These are phyloP conservation scores for Polylopha cassiicola DNA, from an alignment of 2,888 invertebrate species.

Conservation along the genomic window DNA sequence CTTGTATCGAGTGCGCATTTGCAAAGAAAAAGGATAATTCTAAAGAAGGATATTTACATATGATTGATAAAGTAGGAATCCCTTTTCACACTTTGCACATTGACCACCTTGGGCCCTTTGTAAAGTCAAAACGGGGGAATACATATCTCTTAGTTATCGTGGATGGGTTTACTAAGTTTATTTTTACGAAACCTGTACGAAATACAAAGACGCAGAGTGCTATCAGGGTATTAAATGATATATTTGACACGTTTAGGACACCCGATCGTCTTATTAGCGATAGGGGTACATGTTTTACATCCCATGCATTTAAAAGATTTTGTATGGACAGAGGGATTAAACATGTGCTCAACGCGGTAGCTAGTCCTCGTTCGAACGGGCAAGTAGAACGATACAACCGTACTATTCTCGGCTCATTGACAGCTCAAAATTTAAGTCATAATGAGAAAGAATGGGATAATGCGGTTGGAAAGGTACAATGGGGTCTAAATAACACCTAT, in stretches of 20 bases:
- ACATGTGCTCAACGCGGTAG: constrained; percentile 21
- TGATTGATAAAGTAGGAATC: constrained; percentile 37
- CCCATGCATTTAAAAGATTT: constrained; percentile 13
- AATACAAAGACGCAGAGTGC: constrained; percentile 20
- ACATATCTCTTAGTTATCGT: constrained; percentile 37
- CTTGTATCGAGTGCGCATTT: constrained; percentile 15
- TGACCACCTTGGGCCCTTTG: constrained; percentile 16
- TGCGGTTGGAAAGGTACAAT: constrained; percentile 17
- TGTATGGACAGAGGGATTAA: constrained; percentile 17
- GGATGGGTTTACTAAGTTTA: constrained; percentile 11
- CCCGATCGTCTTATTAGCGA: constrained; percentile 24
- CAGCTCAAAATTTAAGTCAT: constrained; percentile 25
- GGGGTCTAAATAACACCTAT: constrained; percentile 14
- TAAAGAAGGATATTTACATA: constrained; percentile 19
- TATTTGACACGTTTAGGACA: constrained; percentile 20
- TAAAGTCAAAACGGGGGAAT: constrained; percentile 27
- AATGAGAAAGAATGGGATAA: constrained; percentile 23
- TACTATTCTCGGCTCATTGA: constrained; percentile 29
- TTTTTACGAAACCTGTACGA: constrained; percentile 9
- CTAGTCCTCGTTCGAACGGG: constrained; percentile 20
- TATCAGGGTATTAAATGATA: constrained; percentile 16
- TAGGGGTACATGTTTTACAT: constrained; percentile 23
- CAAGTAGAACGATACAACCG: constrained; percentile 34
- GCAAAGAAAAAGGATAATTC: constrained; percentile 3
- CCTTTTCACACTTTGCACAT: constrained; percentile 38